Evolutionary conservation across 2,797 vertebrate species (phyloP).

Genomic region (Merluccius polli): DNA sequence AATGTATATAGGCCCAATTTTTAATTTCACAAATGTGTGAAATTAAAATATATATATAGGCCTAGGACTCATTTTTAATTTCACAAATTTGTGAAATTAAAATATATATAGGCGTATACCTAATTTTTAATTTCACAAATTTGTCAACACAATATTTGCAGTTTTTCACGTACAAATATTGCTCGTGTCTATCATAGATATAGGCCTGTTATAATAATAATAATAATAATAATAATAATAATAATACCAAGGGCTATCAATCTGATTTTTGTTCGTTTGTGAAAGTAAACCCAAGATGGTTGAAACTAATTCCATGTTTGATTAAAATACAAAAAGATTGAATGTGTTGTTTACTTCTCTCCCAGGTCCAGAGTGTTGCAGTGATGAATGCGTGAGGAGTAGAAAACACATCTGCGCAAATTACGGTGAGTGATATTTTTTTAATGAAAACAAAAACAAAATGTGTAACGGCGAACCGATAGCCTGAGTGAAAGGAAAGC

Average conservation of each 20-base stretch:
- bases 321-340: constrained; percentile 6
- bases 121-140: neutral
- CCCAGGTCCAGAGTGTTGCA: constrained; percentile 66
- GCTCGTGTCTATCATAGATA: neutral
- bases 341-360: constrained; percentile 42
- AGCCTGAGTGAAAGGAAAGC: neutral
- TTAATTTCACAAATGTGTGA: neutral
- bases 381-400: constrained; percentile 71
- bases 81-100: neutral
- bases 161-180: neutral
- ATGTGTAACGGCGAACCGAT: constrained; percentile 48
- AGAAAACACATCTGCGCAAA: constrained; percentile 58
- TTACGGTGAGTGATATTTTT: constrained; percentile 72
- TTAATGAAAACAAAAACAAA: constrained; percentile 48
- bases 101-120: too few relatives aligned
- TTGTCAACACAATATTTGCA: neutral
- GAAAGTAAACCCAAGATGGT: neutral
- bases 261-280: neutral
- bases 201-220: neutral
- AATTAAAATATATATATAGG: too few relatives aligned
- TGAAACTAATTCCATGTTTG: neutral
- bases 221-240: neutral
- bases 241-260: neutral
- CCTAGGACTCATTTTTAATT: too few relatives aligned
- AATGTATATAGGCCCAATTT: too few relatives aligned